These are phyloP conservation scores for Hapalemur alaotrensis DNA, from an alignment of 2,797 vertebrate species.

Conservation along the genomic window DNA sequence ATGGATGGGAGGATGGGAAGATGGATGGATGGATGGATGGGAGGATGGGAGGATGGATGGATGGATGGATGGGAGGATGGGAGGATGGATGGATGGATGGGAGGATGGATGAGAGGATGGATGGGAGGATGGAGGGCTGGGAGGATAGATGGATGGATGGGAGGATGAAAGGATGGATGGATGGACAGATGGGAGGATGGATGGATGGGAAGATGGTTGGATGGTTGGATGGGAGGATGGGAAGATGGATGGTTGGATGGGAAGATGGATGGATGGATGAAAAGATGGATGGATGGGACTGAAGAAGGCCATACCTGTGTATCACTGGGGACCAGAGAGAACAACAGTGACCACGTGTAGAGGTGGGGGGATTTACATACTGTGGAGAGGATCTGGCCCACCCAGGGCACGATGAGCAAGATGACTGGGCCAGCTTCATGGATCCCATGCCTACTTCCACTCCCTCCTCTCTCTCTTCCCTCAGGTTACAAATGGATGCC, in stretches of 20 bases:
- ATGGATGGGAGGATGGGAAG: rapidly evolving
- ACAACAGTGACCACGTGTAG: background rate
- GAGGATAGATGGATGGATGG: background rate
- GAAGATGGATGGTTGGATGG: background rate
- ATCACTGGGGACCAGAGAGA: background rate
- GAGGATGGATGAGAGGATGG: rapidly evolving
- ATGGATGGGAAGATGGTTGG: rapidly evolving
- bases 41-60: background rate
- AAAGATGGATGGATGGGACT: background rate
- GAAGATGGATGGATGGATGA: rapidly evolving
- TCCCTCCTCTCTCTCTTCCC: background rate
- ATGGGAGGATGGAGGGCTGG: background rate
- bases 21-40: rapidly evolving
- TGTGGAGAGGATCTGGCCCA: background rate
- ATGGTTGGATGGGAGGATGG: rapidly evolving
- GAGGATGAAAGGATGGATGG: too few relatives aligned
- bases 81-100: background rate
- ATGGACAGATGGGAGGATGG: too few relatives aligned
- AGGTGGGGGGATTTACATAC: too few relatives aligned
- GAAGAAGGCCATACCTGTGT: background rate
- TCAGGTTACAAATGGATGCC: background rate
- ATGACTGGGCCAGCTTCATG: background rate
- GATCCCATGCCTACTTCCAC: background rate
- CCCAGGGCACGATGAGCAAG: background rate
- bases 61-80: rapidly evolving